Evolutionary conservation across 2,797 vertebrate genomes (phyloP).

Genomic region (Lithobates pipiens): DNA sequence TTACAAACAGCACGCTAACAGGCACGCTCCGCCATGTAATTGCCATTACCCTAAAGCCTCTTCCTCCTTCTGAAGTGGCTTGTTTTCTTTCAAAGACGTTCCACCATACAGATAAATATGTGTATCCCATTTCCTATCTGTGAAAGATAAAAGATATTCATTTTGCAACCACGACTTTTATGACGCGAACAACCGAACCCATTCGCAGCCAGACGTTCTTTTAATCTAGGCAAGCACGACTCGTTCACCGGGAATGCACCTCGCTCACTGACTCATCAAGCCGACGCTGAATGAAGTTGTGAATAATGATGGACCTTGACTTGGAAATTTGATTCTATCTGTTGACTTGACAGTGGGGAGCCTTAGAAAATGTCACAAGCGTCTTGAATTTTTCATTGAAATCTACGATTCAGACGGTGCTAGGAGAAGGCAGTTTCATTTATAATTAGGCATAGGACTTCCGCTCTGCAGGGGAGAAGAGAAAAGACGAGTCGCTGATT

Average conservation of each 20-base stretch:
- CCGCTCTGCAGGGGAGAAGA: background rate
- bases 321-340: conserved; percentile 37
- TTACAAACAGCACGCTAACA: too few species aligned
- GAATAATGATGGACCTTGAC: conserved; percentile 35
- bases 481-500: too few species aligned
- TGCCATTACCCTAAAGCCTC: too few species aligned
- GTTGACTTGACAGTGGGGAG: conserved; percentile 45
- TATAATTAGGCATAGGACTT: conserved; percentile 19
- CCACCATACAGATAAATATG: background rate
- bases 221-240: background rate
- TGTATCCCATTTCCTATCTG: background rate
- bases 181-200: background rate
- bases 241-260: conserved; percentile 2
- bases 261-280: conserved; percentile 34
- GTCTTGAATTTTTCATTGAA: conserved; percentile 42
- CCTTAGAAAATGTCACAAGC: conserved; percentile 45
- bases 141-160: conserved; percentile 17
- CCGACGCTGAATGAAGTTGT: conserved; percentile 1
- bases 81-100: background rate
- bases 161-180: background rate
- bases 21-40: too few species aligned
- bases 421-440: background rate
- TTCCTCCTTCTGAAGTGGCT: background rate
- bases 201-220: background rate
- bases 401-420: conserved; percentile 6